Evolutionary conservation across 1,140 invertebrate genomes (phyloP).

Genomic region (Drosophila quadrilineata): DNA sequence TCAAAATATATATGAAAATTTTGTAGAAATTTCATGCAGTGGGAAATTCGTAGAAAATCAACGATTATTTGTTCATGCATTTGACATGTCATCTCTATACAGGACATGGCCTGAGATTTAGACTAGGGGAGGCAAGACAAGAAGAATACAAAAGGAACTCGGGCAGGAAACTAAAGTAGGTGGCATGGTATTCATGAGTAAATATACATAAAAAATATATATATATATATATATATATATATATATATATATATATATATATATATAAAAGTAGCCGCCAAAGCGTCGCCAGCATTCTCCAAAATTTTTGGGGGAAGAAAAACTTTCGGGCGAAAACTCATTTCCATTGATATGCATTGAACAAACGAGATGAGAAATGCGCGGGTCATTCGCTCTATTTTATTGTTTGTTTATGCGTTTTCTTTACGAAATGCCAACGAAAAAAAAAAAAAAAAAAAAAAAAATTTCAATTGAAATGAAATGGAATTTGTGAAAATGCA

Average conservation of each 20-base stretch:
- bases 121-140: neutral
- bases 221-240: conserved; percentile 22
- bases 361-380: conserved; percentile 12
- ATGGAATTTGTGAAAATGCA: too few relatives aligned
- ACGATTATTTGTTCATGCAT: conserved; percentile 56
- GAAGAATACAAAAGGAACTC: too few relatives aligned
- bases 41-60: conserved; percentile 43
- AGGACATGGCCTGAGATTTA: too few relatives aligned
- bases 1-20: neutral
- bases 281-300: conserved; percentile 57
- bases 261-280: conserved; percentile 46
- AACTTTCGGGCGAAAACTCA: conserved; percentile 62
- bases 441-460: too few relatives aligned
- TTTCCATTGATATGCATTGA: conserved; percentile 74
- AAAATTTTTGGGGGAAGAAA: conserved; percentile 18
- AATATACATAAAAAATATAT: conserved; percentile 3
- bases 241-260: conserved; percentile 16
- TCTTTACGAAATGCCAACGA: too few relatives aligned
- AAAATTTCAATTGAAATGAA: too few relatives aligned
- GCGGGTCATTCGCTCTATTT: conserved; percentile 12
- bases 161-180: conserved; percentile 34
- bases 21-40: conserved; percentile 27
- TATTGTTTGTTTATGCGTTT: conserved; percentile 5
- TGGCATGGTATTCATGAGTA: conserved; percentile 60
- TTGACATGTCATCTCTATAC: conserved; percentile 64